Conservation (phyloP, 2,888 invertebrate species). For the Tenthredo distinguenda region DNA sequence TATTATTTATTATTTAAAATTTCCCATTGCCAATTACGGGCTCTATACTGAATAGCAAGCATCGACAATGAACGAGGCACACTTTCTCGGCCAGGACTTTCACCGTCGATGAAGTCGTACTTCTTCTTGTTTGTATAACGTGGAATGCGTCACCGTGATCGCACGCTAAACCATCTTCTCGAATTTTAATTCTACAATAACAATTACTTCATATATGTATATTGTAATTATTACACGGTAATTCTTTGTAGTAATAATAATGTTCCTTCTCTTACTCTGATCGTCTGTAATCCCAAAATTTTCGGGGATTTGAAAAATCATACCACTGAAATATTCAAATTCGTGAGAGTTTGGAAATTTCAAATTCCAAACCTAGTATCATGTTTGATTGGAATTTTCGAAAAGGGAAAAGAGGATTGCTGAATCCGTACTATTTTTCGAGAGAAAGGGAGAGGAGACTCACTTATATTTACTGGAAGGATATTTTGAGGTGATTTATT, state of each 20-base stretch:
- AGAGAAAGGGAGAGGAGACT: no score
- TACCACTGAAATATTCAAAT: background rate
- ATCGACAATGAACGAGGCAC: slow-evolving; percentile 75
- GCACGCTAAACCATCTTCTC: background rate
- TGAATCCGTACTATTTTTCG: no score
- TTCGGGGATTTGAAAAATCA: background rate
- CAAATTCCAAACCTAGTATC: background rate
- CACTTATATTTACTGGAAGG: background rate
- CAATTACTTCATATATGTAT: background rate
- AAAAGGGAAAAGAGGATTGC: no score
- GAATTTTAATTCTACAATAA: background rate
- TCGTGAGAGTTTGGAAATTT: background rate
- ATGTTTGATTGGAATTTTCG: background rate
- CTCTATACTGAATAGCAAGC: slow-evolving; percentile 28
- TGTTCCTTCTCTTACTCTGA: background rate
- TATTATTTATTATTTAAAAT: background rate
- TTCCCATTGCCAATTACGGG: slow-evolving; percentile 1
- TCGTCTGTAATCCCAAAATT: background rate
- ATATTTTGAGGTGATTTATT: background rate
- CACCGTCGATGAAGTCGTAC: slow-evolving; percentile 75
- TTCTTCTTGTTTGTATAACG: slow-evolving; percentile 42
- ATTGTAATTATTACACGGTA: background rate
- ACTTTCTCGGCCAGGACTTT: slow-evolving; percentile 77
- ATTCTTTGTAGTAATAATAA: background rate
- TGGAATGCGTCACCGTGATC: slow-evolving; percentile 34